Base-by-base conservation (phyloP, 1,140 invertebrate genomes). In the Zaprionus capensis region DNA sequence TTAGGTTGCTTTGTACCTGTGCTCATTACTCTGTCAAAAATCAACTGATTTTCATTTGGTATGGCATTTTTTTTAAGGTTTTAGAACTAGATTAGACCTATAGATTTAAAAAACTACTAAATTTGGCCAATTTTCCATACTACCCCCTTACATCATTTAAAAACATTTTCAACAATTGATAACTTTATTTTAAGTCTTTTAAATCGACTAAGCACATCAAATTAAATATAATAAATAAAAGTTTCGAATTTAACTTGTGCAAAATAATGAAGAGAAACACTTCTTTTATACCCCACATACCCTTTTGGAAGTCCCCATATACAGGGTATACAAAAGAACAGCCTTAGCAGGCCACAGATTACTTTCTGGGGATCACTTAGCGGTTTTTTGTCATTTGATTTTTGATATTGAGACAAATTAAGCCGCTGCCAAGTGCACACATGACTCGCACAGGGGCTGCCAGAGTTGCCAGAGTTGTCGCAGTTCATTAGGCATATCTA, bases 401-500 rank as follows among this genome's bases (percentile, higher is more conserved):
- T 59, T 26, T n/a, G n/a, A 17, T 17, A 46, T 46, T 46, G 24
- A 49, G 31, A 12, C 17, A 28, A 34, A 36, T 26, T 67, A 41
- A 59, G 41, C 26, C 15, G 3, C 38, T 28, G 38, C 62, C 58
- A 49, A 71, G 17, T 22, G 70, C 62, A 46, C 41, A 46, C 63
- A 75, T 26, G 20, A 26, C 51, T 53, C 9, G 51, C 12, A 14
- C 46, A 49, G 46, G 20, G 20, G 46, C 9, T 22, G 46, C 22
- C 59, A 75, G 53, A 70, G 59, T 58, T 63, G 41, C 41, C 59
- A 56, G 24, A 20, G 20, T 34, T 34, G 31, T 34, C n/a, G 15
- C 41, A 9, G 41, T 46, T 12, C 36, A 5, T 38, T 38, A 38
- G 15, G 59, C 58, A 51, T 87, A 80, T 87, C 84, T 86, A 87